These are phyloP conservation scores for Rhopalosiphum padi DNA, from an alignment of 1,140 invertebrate genomes.

Conservation along the genomic window DNA sequence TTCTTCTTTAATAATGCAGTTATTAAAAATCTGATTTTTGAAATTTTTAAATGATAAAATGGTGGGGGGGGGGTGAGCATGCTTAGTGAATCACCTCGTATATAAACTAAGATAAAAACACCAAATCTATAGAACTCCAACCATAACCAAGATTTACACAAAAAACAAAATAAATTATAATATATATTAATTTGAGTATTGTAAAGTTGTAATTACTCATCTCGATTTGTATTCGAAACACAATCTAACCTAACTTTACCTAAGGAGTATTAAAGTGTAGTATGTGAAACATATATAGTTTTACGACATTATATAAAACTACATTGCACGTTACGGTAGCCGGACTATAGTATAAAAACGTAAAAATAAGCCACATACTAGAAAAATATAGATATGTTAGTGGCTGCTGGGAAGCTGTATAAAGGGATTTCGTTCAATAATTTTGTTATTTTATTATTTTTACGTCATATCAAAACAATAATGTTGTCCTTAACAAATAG, in stretches of 20 bases:
- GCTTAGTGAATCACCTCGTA: too few species aligned
- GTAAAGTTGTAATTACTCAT: not conserved
- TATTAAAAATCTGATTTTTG: too few species aligned
- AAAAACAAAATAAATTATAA: too few species aligned
- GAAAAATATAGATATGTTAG: not conserved
- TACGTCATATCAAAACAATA: conserved; percentile 30
- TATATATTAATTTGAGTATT: not conserved
- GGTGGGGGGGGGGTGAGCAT: too few species aligned
- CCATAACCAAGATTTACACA: too few species aligned
- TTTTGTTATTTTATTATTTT: conserved; percentile 44
- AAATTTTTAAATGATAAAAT: too few species aligned
- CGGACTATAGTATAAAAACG: not conserved
- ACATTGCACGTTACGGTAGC: not conserved
- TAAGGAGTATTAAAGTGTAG: not conserved
- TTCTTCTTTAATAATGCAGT: too few species aligned
- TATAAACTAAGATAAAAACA: too few species aligned
- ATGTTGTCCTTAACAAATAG: conserved; percentile 35
- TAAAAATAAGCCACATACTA: not conserved
- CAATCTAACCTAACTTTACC: not conserved
- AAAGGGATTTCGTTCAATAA: not conserved
- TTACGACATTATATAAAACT: not conserved
- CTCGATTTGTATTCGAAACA: not conserved
- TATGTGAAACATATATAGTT: not conserved
- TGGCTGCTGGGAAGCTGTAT: not conserved
- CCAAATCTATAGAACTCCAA: too few species aligned